Conservation (phyloP, 1,140 invertebrate genomes). For the Eriosoma lanigerum region DNA sequence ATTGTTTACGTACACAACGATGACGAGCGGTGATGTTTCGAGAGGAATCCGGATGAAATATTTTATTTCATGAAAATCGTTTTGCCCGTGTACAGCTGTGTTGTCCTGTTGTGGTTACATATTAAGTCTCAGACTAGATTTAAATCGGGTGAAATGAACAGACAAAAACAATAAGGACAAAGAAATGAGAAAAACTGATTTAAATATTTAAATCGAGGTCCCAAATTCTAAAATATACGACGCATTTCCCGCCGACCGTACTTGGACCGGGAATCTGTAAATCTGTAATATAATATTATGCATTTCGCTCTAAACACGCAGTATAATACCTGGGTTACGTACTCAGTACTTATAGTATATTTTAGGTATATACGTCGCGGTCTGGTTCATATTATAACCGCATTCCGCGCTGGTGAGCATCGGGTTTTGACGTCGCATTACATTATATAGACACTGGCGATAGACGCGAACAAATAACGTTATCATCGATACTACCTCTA, state of each 20-base stretch:
- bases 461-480: too few relatives aligned
- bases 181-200: slow-evolving; percentile 3
- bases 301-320: not conserved
- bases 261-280: too few relatives aligned
- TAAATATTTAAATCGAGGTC: slow-evolving; percentile 33
- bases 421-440: too few relatives aligned
- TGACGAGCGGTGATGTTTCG: not conserved
- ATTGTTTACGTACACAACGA: slow-evolving; percentile 11
- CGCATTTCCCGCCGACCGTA: not conserved
- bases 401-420: too few relatives aligned
- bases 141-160: not conserved
- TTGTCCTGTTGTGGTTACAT: not conserved
- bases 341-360: too few relatives aligned
- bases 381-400: too few relatives aligned
- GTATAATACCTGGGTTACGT: too few relatives aligned
- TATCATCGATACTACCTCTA: too few relatives aligned
- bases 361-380: too few relatives aligned
- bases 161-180: not conserved
- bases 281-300: not conserved
- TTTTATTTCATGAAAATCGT: slow-evolving; percentile 17
- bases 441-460: too few relatives aligned
- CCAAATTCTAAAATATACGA: slow-evolving; percentile 5
- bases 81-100: not conserved
- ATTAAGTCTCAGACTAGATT: not conserved
- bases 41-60: not conserved